A percentile compares a stretch with the other conserved stretches of the same genome.
Evolutionary conservation across 2,113 vertebrate genomes (phyloP).

Genomic region (Euleptes europaea): DNA sequence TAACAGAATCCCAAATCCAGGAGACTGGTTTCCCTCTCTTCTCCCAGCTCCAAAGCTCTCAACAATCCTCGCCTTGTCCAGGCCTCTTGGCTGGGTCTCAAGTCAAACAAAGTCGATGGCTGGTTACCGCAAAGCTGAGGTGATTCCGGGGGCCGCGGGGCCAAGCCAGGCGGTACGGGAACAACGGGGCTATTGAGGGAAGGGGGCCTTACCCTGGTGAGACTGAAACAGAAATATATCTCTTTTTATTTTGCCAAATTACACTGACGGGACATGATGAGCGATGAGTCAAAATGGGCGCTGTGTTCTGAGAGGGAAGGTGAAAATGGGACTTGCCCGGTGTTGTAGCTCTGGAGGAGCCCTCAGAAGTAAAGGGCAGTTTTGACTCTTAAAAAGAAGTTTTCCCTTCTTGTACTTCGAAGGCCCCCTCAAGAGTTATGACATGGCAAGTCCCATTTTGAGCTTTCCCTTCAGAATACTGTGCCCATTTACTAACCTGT

Average conservation of each 20-base stretch:
- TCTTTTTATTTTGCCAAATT: background rate
- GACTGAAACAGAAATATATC: background rate
- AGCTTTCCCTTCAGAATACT: too few species aligned
- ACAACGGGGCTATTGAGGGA: constrained; percentile 23
- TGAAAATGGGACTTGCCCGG: background rate
- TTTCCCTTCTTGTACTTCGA: too few species aligned
- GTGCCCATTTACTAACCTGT: too few species aligned
- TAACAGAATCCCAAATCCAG: background rate
- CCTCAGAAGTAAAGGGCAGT: background rate
- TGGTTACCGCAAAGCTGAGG: constrained; percentile 7
- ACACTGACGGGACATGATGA: background rate
- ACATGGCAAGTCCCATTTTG: too few species aligned
- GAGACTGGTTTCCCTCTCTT: background rate
- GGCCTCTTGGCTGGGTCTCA: constrained; percentile 17
- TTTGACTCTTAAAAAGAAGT: background rate
- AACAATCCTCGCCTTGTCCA: constrained; percentile 14
- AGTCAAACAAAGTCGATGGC: constrained; percentile 23
- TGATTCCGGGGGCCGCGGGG: background rate
- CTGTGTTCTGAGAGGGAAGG: background rate
- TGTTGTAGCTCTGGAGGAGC: background rate
- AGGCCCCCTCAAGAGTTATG: too few species aligned
- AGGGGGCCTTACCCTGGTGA: background rate
- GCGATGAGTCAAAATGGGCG: constrained; percentile 6
- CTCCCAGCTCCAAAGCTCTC: background rate
- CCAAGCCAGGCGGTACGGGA: background rate